Percentiles rank a stretch among this genome's conserved stretches.
phyloP scores from a whole-genome alignment of 1,140 invertebrate species.

The Drosophila bocqueti region DNA sequence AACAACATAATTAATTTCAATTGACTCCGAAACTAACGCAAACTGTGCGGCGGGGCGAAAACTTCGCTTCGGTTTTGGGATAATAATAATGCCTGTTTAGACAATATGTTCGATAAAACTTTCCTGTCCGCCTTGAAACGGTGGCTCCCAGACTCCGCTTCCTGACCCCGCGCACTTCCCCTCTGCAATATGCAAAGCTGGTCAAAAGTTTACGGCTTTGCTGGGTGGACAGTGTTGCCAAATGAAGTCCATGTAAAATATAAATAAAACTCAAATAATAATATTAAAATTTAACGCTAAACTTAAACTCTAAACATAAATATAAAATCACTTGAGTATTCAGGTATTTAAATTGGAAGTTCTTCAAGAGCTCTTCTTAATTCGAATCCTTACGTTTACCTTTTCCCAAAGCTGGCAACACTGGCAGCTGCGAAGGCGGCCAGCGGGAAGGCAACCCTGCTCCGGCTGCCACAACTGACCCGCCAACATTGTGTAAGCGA shows the following conservation, averaged over 20 bases:
- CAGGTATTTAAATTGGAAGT: neutral
- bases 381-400: too few species aligned
- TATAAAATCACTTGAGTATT: neutral
- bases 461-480: slow-evolving; percentile 59
- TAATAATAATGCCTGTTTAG: slow-evolving; percentile 65
- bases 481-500: slow-evolving; percentile 82
- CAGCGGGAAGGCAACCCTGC: slow-evolving; percentile 10
- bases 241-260: too few species aligned
- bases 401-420: slow-evolving; percentile 2
- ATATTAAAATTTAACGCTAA: neutral
- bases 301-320: neutral
- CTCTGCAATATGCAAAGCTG: slow-evolving; percentile 47
- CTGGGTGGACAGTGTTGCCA: slow-evolving; percentile 6
- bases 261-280: neutral
- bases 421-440: slow-evolving; percentile 13
- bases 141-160: neutral
- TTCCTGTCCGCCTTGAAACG: slow-evolving; percentile 32
- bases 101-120: slow-evolving; percentile 81
- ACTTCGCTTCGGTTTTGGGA: slow-evolving; percentile 33
- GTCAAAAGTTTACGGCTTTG: slow-evolving; percentile 49
- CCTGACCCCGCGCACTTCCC: slow-evolving; percentile 18
- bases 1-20: slow-evolving; percentile 80
- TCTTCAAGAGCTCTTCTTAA: neutral
- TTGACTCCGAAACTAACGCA: slow-evolving; percentile 58
- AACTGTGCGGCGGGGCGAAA: slow-evolving; percentile 17